Evolutionary conservation across 2,113 vertebrate species (phyloP), one percentile per base, ranked within the genome.

Genomic region (Planiliza haematocheilus): DNA sequence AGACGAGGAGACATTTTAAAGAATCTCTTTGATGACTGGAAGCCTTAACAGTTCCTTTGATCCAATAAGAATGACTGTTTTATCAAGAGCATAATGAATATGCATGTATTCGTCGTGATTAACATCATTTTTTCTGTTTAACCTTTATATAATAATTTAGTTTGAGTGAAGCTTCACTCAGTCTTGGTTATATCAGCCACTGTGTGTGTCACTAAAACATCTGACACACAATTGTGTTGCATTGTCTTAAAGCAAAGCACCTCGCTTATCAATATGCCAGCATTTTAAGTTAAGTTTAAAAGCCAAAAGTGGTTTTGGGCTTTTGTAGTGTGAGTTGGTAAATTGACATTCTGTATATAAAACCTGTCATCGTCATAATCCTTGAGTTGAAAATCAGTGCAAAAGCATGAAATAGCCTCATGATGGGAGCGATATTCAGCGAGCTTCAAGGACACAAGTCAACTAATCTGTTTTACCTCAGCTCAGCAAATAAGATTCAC

Each of bases 61-160:
- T 51, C 46, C 48, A 61, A 56, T 74, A 77, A 69, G 63, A 70
- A 36, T 10, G 24, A 5, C 16, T 30, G 20, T 18, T 69, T 64
- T 68, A 60, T 64, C 51, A 72, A 42, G 51, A 20, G 56, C 13
- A n/a, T 57, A 37, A 83, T 72, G 56, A 84, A 77, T 70, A 73
- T 69, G 64, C 46, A 80, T 51, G 46, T 20, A 8, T 55, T 63
- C 59, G 36, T 50, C n/a, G 30, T 49, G 52, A 72, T 63, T 13
- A 66, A 60, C 36, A 7, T 24, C 38, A 42, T 49, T 41, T 64
- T 70, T 20, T 48, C 20, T 49, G 21, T 30, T 30, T 51, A 58
- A 73, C 57, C 39, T 71, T 37, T 18, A 58, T 38, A 61, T 45
- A 20, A 62, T 58, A 17, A 68, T 62, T 72, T 37, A 48, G 17